phyloP scores from a whole-genome alignment of 2,888 invertebrate genomes.

The Acronicta alni region DNA sequence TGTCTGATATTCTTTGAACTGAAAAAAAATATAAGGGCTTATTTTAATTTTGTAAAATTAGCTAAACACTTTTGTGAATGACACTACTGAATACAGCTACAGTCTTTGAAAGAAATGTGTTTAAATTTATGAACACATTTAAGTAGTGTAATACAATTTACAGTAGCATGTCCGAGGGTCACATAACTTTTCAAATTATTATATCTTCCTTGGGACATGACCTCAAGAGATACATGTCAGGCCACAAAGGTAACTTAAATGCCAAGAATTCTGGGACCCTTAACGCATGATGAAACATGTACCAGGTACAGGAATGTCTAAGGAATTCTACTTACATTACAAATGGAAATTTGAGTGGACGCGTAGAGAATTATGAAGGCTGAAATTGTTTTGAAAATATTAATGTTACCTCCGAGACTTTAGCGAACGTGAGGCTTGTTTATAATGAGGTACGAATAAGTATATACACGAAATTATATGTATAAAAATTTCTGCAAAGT shows the following conservation, averaged over 20 bases:
- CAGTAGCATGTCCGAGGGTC: not conserved
- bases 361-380: slow-evolving; percentile 5
- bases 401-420: not conserved
- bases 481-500: too few species aligned
- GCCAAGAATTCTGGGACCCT: slow-evolving; percentile 9
- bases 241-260: slow-evolving; percentile 2
- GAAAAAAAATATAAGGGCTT: too few species aligned
- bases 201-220: slow-evolving; percentile 4
- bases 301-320: not conserved
- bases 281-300: slow-evolving; percentile 7
- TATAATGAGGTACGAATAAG: not conserved
- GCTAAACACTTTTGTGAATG: too few species aligned
- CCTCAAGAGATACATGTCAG: not conserved
- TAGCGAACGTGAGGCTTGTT: not conserved
- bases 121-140: too few species aligned
- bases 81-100: too few species aligned
- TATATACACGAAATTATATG: not conserved
- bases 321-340: slow-evolving; percentile 3
- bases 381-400: slow-evolving; percentile 6
- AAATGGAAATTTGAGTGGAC: slow-evolving; percentile 16
- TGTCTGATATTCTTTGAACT: too few species aligned
- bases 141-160: too few species aligned
- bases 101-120: too few species aligned
- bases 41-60: too few species aligned
- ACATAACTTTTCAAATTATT: not conserved